phyloP scores from a whole-genome alignment of 2,113 vertebrate genomes.

The Hystrix brachyura region DNA sequence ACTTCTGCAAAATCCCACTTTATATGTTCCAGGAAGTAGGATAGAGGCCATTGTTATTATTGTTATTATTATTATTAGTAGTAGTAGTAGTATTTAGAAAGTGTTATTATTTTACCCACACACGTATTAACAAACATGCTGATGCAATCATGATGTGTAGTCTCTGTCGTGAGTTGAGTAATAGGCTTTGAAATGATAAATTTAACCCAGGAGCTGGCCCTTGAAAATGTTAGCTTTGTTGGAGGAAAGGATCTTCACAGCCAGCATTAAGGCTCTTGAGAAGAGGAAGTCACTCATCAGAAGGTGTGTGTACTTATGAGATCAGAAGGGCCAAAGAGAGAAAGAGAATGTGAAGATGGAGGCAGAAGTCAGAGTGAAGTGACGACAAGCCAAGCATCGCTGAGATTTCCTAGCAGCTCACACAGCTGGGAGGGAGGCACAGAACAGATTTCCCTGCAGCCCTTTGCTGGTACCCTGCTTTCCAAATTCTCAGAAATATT shows the following conservation, averaged over 20 bases:
- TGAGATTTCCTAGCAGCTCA: not conserved
- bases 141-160: not conserved
- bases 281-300: not conserved
- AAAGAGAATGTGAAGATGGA: not conserved
- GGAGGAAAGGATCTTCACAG: not conserved
- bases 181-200: not conserved
- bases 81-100: no score
- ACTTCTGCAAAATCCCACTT: not conserved
- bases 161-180: not conserved
- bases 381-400: not conserved
- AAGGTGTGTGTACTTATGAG: not conserved
- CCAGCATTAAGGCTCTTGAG: not conserved
- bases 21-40: not conserved
- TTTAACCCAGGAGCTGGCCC: not conserved
- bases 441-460: not conserved
- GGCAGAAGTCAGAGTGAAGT: not conserved
- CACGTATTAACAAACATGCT: not conserved
- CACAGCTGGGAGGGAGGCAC: not conserved
- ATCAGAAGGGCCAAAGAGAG: no score
- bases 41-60: no score
- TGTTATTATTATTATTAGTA: no score
- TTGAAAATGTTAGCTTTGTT: not conserved
- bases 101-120: not conserved
- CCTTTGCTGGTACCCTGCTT: not conserved
- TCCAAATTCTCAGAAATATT: not conserved